Evolutionary conservation across 2,888 invertebrate genomes (phyloP).

Genomic region (Yponomeuta plumbellus): DNA sequence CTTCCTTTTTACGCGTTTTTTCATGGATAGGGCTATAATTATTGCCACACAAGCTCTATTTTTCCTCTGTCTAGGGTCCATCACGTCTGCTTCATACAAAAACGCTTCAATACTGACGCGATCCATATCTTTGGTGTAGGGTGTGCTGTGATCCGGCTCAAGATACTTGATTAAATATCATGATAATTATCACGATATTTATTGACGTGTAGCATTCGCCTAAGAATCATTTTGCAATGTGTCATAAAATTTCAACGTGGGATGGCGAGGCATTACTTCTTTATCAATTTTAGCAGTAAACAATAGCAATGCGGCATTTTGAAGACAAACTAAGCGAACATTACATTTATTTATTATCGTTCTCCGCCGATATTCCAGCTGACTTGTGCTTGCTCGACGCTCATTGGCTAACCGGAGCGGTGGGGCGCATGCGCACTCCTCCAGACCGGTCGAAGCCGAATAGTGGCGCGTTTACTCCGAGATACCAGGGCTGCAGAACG

Average conservation of each 20-base stretch:
- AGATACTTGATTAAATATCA: no score
- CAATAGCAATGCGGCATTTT: neutral
- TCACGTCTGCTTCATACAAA: no score
- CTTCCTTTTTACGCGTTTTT: no score
- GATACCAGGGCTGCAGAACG: constrained; percentile 71
- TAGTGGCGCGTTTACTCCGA: constrained; percentile 72
- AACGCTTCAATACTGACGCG: no score
- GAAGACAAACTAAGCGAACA: neutral
- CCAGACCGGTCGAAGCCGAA: constrained; percentile 64
- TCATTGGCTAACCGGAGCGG: constrained; percentile 61
- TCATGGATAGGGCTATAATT: no score
- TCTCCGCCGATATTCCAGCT: neutral
- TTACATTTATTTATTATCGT: neutral
- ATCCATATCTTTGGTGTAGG: no score
- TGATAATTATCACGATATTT: no score
- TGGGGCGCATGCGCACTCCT: constrained; percentile 72
- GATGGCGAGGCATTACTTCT: constrained; percentile 13
- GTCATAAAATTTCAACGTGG: neutral
- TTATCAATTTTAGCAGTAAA: constrained; percentile 13
- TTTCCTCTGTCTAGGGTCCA: no score
- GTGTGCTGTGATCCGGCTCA: no score
- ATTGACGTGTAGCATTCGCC: no score
- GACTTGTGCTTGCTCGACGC: constrained; percentile 35
- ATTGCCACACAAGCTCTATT: no score
- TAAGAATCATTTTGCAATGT: neutral